A percentile compares a stretch with the other conserved stretches of the same genome.
These are phyloP conservation scores for Gadopsis marmoratus DNA, from an alignment of 2,797 vertebrate genomes.

Conservation along the genomic window DNA sequence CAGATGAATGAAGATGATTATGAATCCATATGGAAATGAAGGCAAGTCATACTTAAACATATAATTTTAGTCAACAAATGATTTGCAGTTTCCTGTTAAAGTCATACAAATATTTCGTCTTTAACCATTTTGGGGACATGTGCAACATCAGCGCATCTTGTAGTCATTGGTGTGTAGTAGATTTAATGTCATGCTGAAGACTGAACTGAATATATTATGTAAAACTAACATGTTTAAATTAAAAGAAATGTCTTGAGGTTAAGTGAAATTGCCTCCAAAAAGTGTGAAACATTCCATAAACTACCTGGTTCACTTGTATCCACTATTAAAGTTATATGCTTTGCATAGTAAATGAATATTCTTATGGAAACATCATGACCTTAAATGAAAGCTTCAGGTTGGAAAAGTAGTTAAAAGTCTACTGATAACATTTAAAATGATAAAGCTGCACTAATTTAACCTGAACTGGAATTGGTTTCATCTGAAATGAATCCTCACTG, in stretches of 20 bases:
- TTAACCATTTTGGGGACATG: not conserved
- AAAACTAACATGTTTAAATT: not conserved
- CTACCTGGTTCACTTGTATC: not conserved
- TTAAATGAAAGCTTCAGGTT: not conserved
- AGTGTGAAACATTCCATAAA: not conserved
- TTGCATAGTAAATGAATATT: not conserved
- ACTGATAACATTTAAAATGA: conserved; percentile 12
- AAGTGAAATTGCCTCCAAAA: not conserved
- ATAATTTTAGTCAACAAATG: not conserved
- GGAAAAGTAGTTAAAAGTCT: not conserved
- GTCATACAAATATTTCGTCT: not conserved
- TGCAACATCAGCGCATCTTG: not conserved
- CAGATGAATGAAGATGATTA: not conserved
- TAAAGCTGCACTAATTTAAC: conserved; percentile 1
- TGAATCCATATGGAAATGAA: not conserved
- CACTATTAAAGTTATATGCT: not conserved
- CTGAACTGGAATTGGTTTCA: not conserved
- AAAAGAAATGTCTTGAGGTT: not conserved
- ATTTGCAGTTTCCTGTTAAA: not conserved
- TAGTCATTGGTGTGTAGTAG: not conserved
- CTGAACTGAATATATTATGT: conserved; percentile 2
- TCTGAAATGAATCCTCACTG: not conserved
- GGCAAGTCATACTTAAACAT: not conserved
- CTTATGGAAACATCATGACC: not conserved
- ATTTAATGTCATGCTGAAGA: not conserved